phyloP scores from a whole-genome alignment of 2,113 vertebrate genomes.

The Tragulus kanchil region DNA sequence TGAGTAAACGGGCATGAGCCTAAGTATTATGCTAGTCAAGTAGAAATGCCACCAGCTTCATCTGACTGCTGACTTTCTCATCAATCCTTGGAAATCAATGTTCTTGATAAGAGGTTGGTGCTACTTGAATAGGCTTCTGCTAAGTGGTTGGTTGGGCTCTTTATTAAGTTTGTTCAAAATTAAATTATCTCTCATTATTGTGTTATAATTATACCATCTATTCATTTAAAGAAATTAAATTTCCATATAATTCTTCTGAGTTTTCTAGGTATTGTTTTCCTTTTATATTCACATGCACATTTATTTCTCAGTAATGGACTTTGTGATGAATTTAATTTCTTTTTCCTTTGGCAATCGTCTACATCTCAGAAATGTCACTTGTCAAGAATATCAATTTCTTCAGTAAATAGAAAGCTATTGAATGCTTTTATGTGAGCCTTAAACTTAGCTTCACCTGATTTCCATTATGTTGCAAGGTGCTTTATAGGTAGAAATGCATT shows the following conservation, averaged over 20 bases:
- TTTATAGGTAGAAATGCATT: constrained; percentile 51
- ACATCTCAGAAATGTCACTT: constrained; percentile 60
- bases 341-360: constrained; percentile 44
- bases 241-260: not conserved
- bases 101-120: not conserved
- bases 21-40: not conserved
- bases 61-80: not conserved
- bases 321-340: constrained; percentile 46
- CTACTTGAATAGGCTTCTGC: not conserved
- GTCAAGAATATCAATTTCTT: constrained; percentile 54
- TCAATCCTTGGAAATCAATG: not conserved
- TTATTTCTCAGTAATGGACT: constrained; percentile 32
- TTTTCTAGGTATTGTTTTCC: not conserved
- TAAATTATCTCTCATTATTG: not conserved
- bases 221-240: constrained; percentile 44
- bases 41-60: not conserved
- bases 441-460: constrained; percentile 67
- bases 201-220: not conserved
- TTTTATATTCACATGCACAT: not conserved
- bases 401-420: constrained; percentile 65
- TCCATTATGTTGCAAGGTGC: constrained; percentile 59
- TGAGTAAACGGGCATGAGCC: not conserved
- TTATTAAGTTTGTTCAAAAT: not conserved
- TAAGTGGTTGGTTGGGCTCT: not conserved
- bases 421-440: constrained; percentile 53